These are phyloP conservation scores for Sanderia malayensis DNA, from an alignment of 30 jellyfish, hydroid and myxozoan species.

Conservation along the genomic window DNA sequence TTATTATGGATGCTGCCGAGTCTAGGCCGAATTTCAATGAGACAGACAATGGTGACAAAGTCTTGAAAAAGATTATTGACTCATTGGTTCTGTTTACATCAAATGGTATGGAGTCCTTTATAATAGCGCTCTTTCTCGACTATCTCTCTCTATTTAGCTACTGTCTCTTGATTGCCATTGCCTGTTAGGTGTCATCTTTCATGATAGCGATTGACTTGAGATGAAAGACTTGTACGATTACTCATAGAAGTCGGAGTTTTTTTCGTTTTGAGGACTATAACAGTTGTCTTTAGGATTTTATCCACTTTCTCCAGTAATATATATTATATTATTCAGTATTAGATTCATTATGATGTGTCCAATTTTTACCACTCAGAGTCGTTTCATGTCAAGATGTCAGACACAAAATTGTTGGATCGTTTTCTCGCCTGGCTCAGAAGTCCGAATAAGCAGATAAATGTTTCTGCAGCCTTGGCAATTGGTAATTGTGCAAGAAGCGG, in stretches of 20 bases:
- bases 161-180: too few relatives aligned
- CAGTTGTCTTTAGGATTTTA: too few relatives aligned
- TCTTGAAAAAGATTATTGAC: conserved; percentile 65
- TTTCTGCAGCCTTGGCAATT: conserved; percentile 83
- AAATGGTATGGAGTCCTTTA: conserved; percentile 58
- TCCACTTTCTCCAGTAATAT: too few relatives aligned
- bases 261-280: too few relatives aligned
- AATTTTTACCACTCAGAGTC: conserved; percentile 24
- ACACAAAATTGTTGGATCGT: conserved; percentile 28
- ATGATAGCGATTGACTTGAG: too few relatives aligned
- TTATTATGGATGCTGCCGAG: conserved; percentile 28
- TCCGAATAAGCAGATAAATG: conserved; percentile 63
- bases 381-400: conserved; percentile 12
- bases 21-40: conserved; percentile 44
- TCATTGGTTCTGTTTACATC: conserved; percentile 72
- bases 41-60: conserved; percentile 29
- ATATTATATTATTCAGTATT: too few relatives aligned
- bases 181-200: too few relatives aligned
- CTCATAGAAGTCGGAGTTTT: too few relatives aligned
- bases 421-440: conserved; percentile 62
- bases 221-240: too few relatives aligned
- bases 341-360: too few relatives aligned
- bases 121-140: too few relatives aligned
- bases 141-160: too few relatives aligned
- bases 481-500: conserved; percentile 93